Evolutionary conservation across 2,113 vertebrate genomes (phyloP), one percentile per base, ranked within the genome.

Genomic region (Suricata suricatta): DNA sequence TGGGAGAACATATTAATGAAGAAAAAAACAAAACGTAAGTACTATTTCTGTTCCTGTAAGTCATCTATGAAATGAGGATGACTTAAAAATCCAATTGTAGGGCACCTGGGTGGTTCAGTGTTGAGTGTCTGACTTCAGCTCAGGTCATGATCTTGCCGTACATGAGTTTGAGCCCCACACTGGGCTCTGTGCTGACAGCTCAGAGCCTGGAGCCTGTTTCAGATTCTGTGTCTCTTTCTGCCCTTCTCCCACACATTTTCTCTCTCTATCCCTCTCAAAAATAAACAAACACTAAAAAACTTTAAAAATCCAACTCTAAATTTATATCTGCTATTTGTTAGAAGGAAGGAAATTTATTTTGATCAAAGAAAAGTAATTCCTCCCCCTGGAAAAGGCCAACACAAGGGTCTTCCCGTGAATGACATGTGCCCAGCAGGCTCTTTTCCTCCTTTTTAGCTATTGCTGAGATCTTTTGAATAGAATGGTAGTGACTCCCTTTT

Each of bases 1-100:
- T 98, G 69, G 98, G 98, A 66, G 98, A 98, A n/a, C 99, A 99
- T 68, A 87, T 98, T 25, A 2, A 96, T 35, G 94, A 98, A 17
- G 0, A 94, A 14, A 80, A 0, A 1, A 12, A 98, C 5, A 0
- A 0, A 27, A 0, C 16, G 99, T 99, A 93, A 4, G 0, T 63
- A 29, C 29, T 93, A 5, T 13, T 95, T 92, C 93, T 41, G 16
- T 81, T 71, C 8, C 33, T 15, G 9, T n/a, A 19, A 69, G 41
- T 31, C 23, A 19, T 38, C 9, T 38, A 13, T 57, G 71, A 63
- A 87, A 71, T 63, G 29, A 82, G 38, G 92, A 83, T n/a, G 60
- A 19, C 79, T 54, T 15, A n/a, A 52, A 52, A 79, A 31, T 33
- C 64, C 13, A 66, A 23, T 60, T 60, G 6, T 60, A 60, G 57